Evolutionary conservation across 2,888 invertebrate genomes (phyloP).

Genomic region (Stenichneumon culpator): DNA sequence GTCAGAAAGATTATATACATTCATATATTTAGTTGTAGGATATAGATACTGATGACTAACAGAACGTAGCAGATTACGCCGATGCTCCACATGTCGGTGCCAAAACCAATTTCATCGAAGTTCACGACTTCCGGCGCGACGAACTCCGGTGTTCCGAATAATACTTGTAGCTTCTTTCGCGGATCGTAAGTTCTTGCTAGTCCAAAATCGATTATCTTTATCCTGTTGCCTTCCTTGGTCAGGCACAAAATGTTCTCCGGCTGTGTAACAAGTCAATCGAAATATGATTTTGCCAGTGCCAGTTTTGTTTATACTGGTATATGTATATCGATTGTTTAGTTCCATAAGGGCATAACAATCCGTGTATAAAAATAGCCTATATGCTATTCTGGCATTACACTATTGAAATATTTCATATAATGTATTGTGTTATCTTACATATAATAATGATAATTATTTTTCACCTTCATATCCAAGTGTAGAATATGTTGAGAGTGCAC

Average conservation of each 20-base stretch:
- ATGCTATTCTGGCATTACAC: too few relatives aligned
- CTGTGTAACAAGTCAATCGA: slow-evolving; percentile 85
- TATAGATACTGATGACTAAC: slow-evolving; percentile 89
- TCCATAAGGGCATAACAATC: too few relatives aligned
- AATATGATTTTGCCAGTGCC: background rate
- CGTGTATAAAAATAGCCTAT: too few relatives aligned
- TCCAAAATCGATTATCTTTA: slow-evolving; percentile 99
- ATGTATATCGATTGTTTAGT: too few relatives aligned
- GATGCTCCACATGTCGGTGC: slow-evolving; percentile 99
- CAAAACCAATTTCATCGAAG: slow-evolving; percentile 98
- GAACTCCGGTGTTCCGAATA: slow-evolving; percentile 99
- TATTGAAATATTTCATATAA: too few relatives aligned
- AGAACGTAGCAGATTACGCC: slow-evolving; percentile 99
- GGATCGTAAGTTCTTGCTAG: slow-evolving; percentile 97
- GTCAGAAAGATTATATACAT: slow-evolving; percentile 12
- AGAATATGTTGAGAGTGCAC: slow-evolving; percentile 98
- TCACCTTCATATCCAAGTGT: slow-evolving; percentile 98
- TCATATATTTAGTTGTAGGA: background rate
- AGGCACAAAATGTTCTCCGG: slow-evolving; percentile 99
- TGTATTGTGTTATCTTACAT: background rate
- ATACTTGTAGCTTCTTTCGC: slow-evolving; percentile 95
- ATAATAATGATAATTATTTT: slow-evolving; percentile 23
- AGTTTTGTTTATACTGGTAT: background rate
- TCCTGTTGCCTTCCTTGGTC: slow-evolving; percentile 97
- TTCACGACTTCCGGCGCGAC: slow-evolving; percentile 99